Conservation (phyloP, 2,888 invertebrate species). For the Allophyes oxyacanthae region DNA sequence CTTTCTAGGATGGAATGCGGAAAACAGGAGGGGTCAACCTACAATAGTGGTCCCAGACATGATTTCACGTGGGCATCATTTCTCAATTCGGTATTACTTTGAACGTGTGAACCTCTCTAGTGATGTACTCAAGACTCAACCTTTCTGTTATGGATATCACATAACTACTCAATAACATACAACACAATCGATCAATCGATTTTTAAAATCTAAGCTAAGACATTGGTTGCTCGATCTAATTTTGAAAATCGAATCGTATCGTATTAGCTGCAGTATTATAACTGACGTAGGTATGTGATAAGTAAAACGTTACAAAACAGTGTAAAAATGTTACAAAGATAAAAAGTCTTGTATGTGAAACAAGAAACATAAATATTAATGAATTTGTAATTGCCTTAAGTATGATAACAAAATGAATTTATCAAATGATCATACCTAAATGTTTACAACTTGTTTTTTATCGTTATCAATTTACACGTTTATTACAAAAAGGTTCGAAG, state of each 20-base stretch:
- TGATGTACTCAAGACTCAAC: constrained; percentile 26
- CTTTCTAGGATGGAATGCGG: constrained; percentile 53
- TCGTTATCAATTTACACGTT: constrained; percentile 29
- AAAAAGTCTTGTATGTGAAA: constrained; percentile 1
- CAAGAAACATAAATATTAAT: constrained; percentile 18
- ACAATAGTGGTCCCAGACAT: constrained; percentile 51
- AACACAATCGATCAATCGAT: neutral
- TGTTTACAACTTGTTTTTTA: constrained; percentile 17
- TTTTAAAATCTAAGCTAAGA: constrained; percentile 20
- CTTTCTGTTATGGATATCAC: constrained; percentile 27
- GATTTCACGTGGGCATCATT: constrained; percentile 72
- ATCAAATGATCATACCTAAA: constrained; percentile 25
- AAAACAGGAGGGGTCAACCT: constrained; percentile 53
- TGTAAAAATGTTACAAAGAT: no score
- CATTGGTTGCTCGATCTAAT: no score
- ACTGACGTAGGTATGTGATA: no score
- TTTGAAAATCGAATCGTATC: no score
- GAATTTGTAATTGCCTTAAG: constrained; percentile 14
- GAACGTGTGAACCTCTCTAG: constrained; percentile 70
- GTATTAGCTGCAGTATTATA: no score
- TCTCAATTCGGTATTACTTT: constrained; percentile 68
- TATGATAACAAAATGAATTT: constrained; percentile 29
- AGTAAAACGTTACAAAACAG: no score
- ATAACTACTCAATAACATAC: constrained; percentile 2
- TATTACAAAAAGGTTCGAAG: constrained; percentile 20